phyloP scores from a whole-genome alignment of 2,113 vertebrate genomes.

The Alouatta palliata region DNA sequence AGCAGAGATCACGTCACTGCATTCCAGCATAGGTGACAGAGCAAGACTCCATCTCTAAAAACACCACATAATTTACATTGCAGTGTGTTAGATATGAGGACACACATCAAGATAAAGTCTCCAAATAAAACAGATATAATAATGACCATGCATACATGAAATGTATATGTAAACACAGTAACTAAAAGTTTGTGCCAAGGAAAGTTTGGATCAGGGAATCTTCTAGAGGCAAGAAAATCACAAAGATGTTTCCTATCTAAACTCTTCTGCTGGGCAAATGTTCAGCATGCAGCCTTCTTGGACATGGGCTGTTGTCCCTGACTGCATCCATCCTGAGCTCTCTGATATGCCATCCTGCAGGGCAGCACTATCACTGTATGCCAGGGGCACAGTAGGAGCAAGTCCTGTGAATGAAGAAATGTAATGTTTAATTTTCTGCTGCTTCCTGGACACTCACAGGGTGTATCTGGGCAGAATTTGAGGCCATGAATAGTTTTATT shows the following conservation, averaged over 20 bases:
- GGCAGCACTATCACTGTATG: too few relatives aligned
- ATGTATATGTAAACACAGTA: too few relatives aligned
- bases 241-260: not conserved
- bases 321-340: not conserved
- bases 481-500: not conserved
- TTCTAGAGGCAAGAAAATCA: not conserved
- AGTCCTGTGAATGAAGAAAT: not conserved
- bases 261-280: not conserved
- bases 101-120: not conserved
- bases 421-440: not conserved
- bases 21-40: too few relatives aligned
- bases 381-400: not conserved
- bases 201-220: not conserved
- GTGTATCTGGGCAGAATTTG: not conserved
- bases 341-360: not conserved
- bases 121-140: not conserved
- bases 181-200: not conserved
- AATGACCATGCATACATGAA: rapidly evolving
- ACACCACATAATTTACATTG: too few relatives aligned
- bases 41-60: too few relatives aligned
- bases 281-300: not conserved
- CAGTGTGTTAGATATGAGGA: not conserved
- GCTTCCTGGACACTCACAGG: not conserved
- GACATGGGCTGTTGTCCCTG: not conserved
- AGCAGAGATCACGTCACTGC: too few relatives aligned